A percentile compares a stretch with the other conserved stretches of the same genome.
These are phyloP conservation scores for Mongoloraphidia duomilia DNA, from an alignment of 2,888 invertebrate genomes.

Conservation along the genomic window DNA sequence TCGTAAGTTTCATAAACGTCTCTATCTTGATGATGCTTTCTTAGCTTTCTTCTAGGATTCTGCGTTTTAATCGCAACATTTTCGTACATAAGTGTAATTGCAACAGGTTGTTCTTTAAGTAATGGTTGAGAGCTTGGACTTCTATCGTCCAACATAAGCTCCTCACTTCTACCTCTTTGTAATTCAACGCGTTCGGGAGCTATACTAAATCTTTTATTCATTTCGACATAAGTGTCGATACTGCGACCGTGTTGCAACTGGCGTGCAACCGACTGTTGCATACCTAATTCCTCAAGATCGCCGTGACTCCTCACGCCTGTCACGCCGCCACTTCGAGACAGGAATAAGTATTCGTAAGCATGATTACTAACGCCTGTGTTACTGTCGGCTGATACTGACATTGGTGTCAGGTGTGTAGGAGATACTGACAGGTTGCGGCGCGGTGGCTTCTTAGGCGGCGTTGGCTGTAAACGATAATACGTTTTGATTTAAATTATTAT, in stretches of 20 bases:
- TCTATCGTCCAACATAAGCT: conserved; percentile 23
- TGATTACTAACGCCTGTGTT: conserved; percentile 37
- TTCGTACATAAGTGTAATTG: conserved; percentile 58
- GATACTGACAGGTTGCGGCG: conserved; percentile 74
- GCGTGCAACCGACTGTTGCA: conserved; percentile 33
- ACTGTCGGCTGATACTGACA: conserved; percentile 38
- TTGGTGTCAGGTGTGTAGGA: conserved; percentile 57
- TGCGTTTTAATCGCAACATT: conserved; percentile 56
- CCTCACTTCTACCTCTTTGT: conserved; percentile 12
- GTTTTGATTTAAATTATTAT: no score
- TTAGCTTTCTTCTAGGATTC: conserved; percentile 55
- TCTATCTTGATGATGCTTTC: conserved; percentile 38
- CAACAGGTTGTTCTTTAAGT: conserved; percentile 46
- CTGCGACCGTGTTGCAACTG: conserved; percentile 54
- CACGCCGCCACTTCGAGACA: conserved; percentile 45
- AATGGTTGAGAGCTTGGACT: conserved; percentile 32
- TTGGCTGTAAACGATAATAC: conserved; percentile 40
- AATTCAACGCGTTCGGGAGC: conserved; percentile 25
- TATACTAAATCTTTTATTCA: conserved; percentile 42
- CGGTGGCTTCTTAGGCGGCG: conserved; percentile 81
- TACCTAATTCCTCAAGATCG: conserved; percentile 50
- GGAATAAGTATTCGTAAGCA: conserved; percentile 45
- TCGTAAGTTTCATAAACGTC: conserved; percentile 47
- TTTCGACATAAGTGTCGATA: conserved; percentile 65
- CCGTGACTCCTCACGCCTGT: conserved; percentile 41